Base-by-base conservation (phyloP, 2,888 invertebrate genomes). In the Nemoura dubitans region DNA sequence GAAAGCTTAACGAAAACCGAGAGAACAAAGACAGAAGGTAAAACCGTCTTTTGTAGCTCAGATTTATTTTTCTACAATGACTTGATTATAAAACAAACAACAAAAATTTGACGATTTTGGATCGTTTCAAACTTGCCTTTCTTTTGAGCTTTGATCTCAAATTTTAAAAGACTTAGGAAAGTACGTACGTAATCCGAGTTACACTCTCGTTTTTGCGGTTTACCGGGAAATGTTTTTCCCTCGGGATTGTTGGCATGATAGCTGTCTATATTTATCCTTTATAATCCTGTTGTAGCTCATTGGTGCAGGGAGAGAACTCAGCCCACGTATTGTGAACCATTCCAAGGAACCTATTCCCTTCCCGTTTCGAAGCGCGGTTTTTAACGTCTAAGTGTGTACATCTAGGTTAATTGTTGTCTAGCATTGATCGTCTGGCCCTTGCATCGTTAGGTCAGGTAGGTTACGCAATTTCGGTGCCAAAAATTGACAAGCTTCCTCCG, bases 31-130 rank as follows among this genome's bases (percentile, higher is more conserved):
- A 86, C 29, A 85, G 21, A 85, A n/a, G 78, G 30, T 30, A 77
- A 86, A 85, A 76, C 86, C 85, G 86, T 86, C 86, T 87, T 78
- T 86, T 85, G 76, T 76, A 59, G 86, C 86, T 85, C 30, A 87
- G 86, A 87, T 87, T 87, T 87, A 87, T 87, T 87, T 87, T 87
- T 87, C 86, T 87, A 87, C 87, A 83, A 83, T 25, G 83, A 86
- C 59, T 30, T 36, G 78, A 86, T 29, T 81, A 82, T 77, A 86
- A 85, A 83, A 26, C 82, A 77, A 81, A 80, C 59, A 59, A 59
- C 59, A 59, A 59, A 59, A 59, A 59, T 59, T 43, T 28, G 36
- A 85, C 30, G 81, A 81, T n/a, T 26, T 76, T 78, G 29, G 43
- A 84, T 84, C 84, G 28, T 84, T 84, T 76, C 59, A 59, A 30